Evolutionary conservation across 2,888 invertebrate species (phyloP), one percentile per base, ranked within the genome.

Genomic region (Cataglyphis albicans): DNA sequence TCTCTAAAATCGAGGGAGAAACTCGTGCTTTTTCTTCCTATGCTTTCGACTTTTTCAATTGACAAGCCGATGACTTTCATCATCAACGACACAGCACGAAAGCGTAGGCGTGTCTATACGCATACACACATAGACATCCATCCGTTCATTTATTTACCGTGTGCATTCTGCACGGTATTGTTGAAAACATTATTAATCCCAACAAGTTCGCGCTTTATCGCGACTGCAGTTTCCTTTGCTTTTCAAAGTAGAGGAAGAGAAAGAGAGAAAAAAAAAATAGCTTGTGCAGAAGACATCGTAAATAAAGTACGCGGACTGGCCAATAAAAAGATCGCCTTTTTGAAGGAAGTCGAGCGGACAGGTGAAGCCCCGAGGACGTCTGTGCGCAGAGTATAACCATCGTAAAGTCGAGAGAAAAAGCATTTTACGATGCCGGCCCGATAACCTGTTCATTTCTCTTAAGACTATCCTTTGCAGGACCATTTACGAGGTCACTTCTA

Each of bases 31-130:
- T 68, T 63, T 57, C 67, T 21, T 75, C 52, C 57, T 72, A 68
- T 78, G 57, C 48, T 61, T 48, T 75, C 67, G 86, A 87, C 82
- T 86, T 89, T 86, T 86, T 85, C 82, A 87, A 86, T 87, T 82
- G 67, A 10, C 21, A 61, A 68, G 70, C 57, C 70, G 82, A 82
- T 80, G 81, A 82, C 85, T 78, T 59, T 44, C 82, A 68, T 68
- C 61, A 59, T 80, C 29, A 35, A 44, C 44, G 38, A 59, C 41
- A 32, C 41, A 25, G 32, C 9, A 3, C 15, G 18, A 41, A 55
- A n/a, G 70, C 44, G 57, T 44, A 18, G 44, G 59, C 52, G 44
- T 78, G 70, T 65, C 29, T 57, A 55, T 18, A 55, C 25, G 35
- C 35, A 7, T 6, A 35, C 35, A 35, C 35, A 35, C 6, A 35